Conservation (phyloP, 1,140 invertebrate species). For the Pseudachorutes palmiensis region DNA sequence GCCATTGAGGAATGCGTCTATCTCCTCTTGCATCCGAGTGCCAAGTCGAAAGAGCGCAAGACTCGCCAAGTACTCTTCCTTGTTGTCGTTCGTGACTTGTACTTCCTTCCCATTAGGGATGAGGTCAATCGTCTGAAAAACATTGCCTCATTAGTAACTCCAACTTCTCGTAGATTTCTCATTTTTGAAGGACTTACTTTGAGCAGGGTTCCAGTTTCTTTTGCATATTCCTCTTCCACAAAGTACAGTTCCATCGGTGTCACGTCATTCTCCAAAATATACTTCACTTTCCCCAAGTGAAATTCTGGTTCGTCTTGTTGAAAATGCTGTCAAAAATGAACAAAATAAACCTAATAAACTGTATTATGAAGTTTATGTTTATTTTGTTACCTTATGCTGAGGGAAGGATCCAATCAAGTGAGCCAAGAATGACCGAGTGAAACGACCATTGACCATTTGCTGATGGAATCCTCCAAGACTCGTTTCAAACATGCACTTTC, state of each 20-base stretch:
- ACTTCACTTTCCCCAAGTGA: conserved; percentile 84
- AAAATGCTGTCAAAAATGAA: conserved; percentile 62
- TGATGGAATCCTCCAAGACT: conserved; percentile 75
- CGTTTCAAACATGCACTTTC: conserved; percentile 85
- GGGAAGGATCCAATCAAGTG: conserved; percentile 85
- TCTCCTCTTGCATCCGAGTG: conserved; percentile 67
- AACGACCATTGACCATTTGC: conserved; percentile 78
- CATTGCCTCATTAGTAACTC: conserved; percentile 38
- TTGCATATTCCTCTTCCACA: conserved; percentile 75
- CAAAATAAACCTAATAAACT: too few species aligned
- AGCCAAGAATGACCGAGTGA: conserved; percentile 82
- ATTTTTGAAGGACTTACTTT: conserved; percentile 45
- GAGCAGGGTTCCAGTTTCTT: conserved; percentile 59
- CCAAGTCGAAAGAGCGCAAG: conserved; percentile 79
- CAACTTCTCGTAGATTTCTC: conserved; percentile 39
- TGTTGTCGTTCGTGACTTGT: conserved; percentile 65
- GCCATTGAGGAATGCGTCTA: conserved; percentile 79
- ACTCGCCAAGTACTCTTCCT: conserved; percentile 74
- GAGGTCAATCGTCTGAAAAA: conserved; percentile 54
- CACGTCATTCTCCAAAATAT: conserved; percentile 72
- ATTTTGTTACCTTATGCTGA: conserved; percentile 79
- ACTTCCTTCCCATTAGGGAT: conserved; percentile 61
- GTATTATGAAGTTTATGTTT: too few species aligned
- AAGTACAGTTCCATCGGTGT: conserved; percentile 77
- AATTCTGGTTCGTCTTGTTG: conserved; percentile 90